Evolutionary conservation across 37 sponge, comb jelly and placozoan genomes (phyloP), one percentile per base, ranked within the genome.

Genomic region (Halisarca cf. caerulea): DNA sequence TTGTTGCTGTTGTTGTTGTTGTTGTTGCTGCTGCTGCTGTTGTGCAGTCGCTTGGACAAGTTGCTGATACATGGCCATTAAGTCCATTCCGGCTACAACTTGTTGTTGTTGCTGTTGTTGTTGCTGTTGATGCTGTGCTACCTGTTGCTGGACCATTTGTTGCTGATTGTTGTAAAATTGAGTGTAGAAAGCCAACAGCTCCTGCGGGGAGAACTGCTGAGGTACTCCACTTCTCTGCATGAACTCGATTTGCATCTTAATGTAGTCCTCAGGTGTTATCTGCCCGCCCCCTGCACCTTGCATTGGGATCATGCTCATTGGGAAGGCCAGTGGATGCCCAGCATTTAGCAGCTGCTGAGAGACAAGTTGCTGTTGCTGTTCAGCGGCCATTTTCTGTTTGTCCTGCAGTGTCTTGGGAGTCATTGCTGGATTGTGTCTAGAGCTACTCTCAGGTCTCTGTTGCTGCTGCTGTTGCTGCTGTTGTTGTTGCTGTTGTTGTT

Each of bases 101-200:
- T 82, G 83, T 9, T 33, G 51, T 58, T 84, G 79, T 71, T 90
- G 85, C 36, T 88, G 88, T 59, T 87, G 88, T 3, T 83, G 80
- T 30, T 83, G 84, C 72, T 77, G 57, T n/a, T 54, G 72, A 15
- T 79, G 81, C 59, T 88, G 88, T 54, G 57, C 57, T 86, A 45
- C 81, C 58, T 83, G 78, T 17, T 55, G 80, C 37, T 89, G 84
- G 39, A 80, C n/a, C 39, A 38, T 77, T 53, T 82, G 59, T 8
- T 84, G 84, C 60, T 44, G 58, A 4, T 34, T 43, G 33, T 53
- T 35, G 34, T 82, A 71, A 15, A 42, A 43, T 36, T 54, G 58
- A 39, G 73, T 80, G 20, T 39, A 24, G 39, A 79, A 66, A 0
- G 74, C 87, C 42, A 80, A 30, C 36, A 53, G 32, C 18, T 72